Conservation (phyloP, 2,888 invertebrate genomes). For the Archaeoteleia sp. region DNA sequence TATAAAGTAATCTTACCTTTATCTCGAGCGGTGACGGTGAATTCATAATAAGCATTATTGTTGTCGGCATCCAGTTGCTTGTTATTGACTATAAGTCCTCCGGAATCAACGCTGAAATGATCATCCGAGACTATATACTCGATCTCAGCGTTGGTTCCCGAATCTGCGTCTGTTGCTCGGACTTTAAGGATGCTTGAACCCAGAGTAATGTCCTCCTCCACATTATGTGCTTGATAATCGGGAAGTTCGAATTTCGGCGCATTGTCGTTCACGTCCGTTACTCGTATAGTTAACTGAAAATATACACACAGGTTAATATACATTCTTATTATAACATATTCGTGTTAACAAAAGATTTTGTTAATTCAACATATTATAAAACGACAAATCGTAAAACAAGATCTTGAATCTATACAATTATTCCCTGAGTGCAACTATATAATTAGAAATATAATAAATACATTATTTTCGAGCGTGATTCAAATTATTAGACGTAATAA, state of each 20-base stretch:
- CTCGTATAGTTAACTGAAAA: constrained; percentile 89
- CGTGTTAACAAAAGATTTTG: too few species aligned
- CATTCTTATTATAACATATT: not conserved
- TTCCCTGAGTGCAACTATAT: too few species aligned
- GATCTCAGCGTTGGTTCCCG: constrained; percentile 95
- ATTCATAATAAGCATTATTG: constrained; percentile 97
- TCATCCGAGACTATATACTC: constrained; percentile 94
- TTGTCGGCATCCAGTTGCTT: constrained; percentile 96
- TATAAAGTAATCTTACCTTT: constrained; percentile 78
- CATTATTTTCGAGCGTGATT: too few species aligned
- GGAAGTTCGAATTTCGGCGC: constrained; percentile 97
- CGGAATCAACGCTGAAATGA: constrained; percentile 95
- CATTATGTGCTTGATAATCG: constrained; percentile 97
- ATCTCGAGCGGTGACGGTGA: constrained; percentile 94
- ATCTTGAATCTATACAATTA: too few species aligned
- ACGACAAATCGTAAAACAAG: too few species aligned
- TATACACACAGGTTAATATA: not conserved
- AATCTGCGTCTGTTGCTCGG: constrained; percentile 96
- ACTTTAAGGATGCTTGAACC: constrained; percentile 96
- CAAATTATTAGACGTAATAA: too few species aligned
- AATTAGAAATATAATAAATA: too few species aligned
- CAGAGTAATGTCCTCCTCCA: constrained; percentile 94
- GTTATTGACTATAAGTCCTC: constrained; percentile 94
- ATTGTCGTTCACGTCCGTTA: constrained; percentile 98
- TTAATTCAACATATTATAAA: too few species aligned